Evolutionary conservation across 2,113 vertebrate genomes (phyloP), one percentile per base, ranked within the genome.

Genomic region (Brienomyrus longianalis): DNA sequence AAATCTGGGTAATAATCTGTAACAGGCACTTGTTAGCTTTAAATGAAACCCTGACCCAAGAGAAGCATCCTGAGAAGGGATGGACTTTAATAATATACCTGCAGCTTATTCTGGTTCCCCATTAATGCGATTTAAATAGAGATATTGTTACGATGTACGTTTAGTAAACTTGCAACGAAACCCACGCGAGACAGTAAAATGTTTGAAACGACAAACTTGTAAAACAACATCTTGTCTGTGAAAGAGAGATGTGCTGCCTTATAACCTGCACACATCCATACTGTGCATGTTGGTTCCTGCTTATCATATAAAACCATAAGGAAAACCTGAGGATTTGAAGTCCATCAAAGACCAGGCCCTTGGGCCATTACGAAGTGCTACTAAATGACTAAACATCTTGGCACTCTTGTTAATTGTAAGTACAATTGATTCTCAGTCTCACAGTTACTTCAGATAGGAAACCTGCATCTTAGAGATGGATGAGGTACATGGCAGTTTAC

Each of bases 401-500:
- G n/a, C 13, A 48, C n/a, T 45, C 45, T 85, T n/a, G 45, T n/a
- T 21, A 85, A 85, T 54, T 52, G n/a, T 50, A 21, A 50, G 84
- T 27, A 27, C 48, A 86, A 10, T 13, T 48, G 50, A 19, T 50
- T 86, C 3, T 86, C 13, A 50, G 83, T 50, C n/a, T 35, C 50
- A 56, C 48, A 35, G 10, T 23, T 87, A 48, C 45, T 27, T 87
- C 86, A 87, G n/a, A 56, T 51, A 87, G 48, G 17, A 39, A 4
- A 45, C 45, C 52, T 45, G 35, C 1, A 45, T 88, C 39, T 8
- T 62, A 39, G 35, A 35, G 43, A 54, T 62, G 31, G 87, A 62
- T 19, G 54, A 88, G 21, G 6, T 83, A 52, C 66, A 83, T 56
- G n/a, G 27, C 43, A 70, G 88, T 80, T 91, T 93, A 96, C 90